Conservation (phyloP, 1,140 invertebrate species). For the Eurosta solidaginis region DNA sequence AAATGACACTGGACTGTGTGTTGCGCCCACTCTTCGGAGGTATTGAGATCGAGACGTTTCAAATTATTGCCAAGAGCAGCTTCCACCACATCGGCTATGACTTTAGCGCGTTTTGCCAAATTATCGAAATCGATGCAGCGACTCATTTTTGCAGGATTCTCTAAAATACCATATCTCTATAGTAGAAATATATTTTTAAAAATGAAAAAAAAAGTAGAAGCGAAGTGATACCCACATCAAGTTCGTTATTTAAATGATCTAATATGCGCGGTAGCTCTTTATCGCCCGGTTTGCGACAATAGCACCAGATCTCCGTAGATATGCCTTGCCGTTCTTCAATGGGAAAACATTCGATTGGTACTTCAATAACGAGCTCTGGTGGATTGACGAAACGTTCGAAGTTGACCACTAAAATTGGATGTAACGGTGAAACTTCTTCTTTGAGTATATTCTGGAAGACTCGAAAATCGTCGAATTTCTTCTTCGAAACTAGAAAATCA, state of each 20-base stretch:
- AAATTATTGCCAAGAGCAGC: constrained; percentile 41
- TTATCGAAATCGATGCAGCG: constrained; percentile 51
- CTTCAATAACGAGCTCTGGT: constrained; percentile 35
- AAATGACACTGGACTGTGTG: constrained; percentile 60
- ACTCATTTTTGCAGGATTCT: constrained; percentile 45
- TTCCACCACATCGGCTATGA: constrained; percentile 47
- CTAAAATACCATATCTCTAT: constrained; percentile 43
- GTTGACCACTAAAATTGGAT: constrained; percentile 49
- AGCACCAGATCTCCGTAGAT: constrained; percentile 38
- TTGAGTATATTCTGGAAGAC: constrained; percentile 44
- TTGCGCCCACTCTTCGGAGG: constrained; percentile 56
- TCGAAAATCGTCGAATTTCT: constrained; percentile 47
- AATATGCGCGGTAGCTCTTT: constrained; percentile 40
- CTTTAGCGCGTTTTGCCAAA: constrained; percentile 45
- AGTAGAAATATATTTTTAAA: not conserved
- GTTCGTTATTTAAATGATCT: constrained; percentile 42
- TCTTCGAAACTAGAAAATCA: constrained; percentile 50
- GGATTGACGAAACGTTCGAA: constrained; percentile 41
- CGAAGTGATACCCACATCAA: constrained; percentile 39
- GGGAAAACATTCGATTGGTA: constrained; percentile 35
- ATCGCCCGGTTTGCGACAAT: constrained; percentile 50
- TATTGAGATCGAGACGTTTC: constrained; percentile 46
- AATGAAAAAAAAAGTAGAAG: not conserved
- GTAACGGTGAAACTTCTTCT: constrained; percentile 47
- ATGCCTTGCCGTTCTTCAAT: not conserved